Evolutionary conservation across 2,888 invertebrate genomes (phyloP).

Genomic region (Crematogaster levior): DNA sequence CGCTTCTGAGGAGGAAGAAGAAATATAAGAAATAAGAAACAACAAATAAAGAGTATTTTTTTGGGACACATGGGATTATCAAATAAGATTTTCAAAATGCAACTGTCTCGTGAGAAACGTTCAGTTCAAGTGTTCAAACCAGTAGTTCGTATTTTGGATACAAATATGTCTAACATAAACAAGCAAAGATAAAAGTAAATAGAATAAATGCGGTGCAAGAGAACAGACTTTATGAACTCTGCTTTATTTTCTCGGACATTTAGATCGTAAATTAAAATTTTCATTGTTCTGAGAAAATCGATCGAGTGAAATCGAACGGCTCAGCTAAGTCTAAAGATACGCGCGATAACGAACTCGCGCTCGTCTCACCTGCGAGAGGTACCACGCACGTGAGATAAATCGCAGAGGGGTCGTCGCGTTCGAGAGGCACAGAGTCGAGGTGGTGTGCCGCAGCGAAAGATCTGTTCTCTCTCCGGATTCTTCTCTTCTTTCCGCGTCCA

Average conservation of each 20-base stretch:
- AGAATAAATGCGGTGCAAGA: neutral
- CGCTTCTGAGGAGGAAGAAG: neutral
- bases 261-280: neutral
- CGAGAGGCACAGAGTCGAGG: constrained; percentile 54
- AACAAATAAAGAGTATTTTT: neutral
- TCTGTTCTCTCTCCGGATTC: constrained; percentile 41
- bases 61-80: too few relatives aligned
- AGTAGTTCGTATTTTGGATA: too few relatives aligned
- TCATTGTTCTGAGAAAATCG: neutral
- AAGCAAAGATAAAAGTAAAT: neutral
- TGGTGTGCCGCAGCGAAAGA: constrained; percentile 44
- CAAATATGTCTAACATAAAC: neutral
- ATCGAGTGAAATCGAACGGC: neutral
- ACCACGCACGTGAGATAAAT: constrained; percentile 63
- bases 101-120: neutral
- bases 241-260: neutral
- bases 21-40: neutral
- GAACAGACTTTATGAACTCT: neutral
- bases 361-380: neutral
- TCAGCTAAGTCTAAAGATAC: neutral
- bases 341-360: constrained; percentile 1
- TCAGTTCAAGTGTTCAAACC: neutral
- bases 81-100: neutral
- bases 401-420: constrained; percentile 32
- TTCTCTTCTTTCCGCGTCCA: constrained; percentile 31